Base-by-base conservation (phyloP, 2,888 invertebrate genomes). In the Lacanobia wlatinum region DNA sequence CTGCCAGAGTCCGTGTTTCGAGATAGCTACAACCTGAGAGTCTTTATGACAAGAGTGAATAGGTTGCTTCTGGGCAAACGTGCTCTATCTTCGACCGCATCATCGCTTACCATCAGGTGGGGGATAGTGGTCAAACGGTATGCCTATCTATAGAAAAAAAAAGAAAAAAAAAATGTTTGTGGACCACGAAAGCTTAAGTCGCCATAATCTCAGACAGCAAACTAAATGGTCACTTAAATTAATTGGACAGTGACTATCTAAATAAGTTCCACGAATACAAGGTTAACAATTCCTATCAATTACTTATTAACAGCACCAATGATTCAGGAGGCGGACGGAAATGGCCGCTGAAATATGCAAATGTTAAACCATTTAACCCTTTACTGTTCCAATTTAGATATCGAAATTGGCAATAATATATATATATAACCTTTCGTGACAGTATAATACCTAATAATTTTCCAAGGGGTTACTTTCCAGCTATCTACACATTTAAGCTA, bases 321-420 rank as follows among this genome's bases (percentile, higher is more conserved):
- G 72, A 78, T 73, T 66, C 82, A 78, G 69, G 59, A 62, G 53
- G n/a, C 53, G 23, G 61, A 60, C 66, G 40, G 64, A 78, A 82
- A 80, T 66, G 78, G 60, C 28, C 48, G 62, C 62, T 82, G 63
- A 80, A 82, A 82, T 80, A 84, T 84, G 83, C 80, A 73, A 82
- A 84, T 84, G 64, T 77, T 70, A 68, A 76, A 79, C 83, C 80
- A 84, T 80, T 83, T 77, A 76, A 68, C 85, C 83, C 83, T 78
- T 78, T 59, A 70, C 58, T 72, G 71, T 78, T 58, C 75, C 76
- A 80, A 84, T 85, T 80, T 78, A 83, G 77, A 85, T 85, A 80
- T 75, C 65, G 69, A 71, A 72, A 84, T 82, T 73, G 72, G 65
- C 73, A 68, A 76, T 82, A 60, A 75, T 61, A 82, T n/a, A n/a